Conservation (phyloP, 2,797 vertebrate genomes). For the Odontamblyopus lacepedii region DNA sequence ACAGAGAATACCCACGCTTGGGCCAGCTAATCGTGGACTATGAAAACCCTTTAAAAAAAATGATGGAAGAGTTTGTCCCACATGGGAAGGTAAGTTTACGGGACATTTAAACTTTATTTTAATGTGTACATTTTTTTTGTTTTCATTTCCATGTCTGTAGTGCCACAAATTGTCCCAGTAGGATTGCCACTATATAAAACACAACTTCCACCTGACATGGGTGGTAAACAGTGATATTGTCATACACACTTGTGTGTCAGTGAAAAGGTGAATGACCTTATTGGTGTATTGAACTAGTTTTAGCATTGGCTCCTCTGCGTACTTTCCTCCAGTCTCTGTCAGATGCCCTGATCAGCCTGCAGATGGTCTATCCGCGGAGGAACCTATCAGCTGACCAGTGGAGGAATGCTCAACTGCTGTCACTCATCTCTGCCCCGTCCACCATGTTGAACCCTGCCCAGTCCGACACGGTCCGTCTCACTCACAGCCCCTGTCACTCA, state of each 20-base stretch:
- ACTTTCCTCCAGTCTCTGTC: constrained; percentile 86
- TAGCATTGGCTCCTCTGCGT: background rate
- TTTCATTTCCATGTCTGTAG: background rate
- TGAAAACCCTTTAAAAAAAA: constrained; percentile 98
- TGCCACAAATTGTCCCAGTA: background rate
- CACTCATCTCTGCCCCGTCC: constrained; percentile 96
- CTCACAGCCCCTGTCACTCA: background rate
- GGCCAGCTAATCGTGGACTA: constrained; percentile 99
- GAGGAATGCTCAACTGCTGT: constrained; percentile 96
- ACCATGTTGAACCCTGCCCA: constrained; percentile 99
- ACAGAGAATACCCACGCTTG: constrained; percentile 95
- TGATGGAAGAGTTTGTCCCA: constrained; percentile 99
- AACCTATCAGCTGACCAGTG: constrained; percentile 98
- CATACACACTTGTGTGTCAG: no score
- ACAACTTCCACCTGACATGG: no score
- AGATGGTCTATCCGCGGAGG: constrained; percentile 96
- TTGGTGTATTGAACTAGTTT: background rate
- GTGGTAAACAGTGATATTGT: no score
- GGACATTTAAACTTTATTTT: background rate
- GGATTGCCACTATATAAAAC: background rate
- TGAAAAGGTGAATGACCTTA: no score
- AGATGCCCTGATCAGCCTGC: constrained; percentile 94
- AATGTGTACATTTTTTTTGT: background rate
- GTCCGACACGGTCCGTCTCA: constrained; percentile 89
- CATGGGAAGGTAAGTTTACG: constrained; percentile 88